Conservation (phyloP, 2,797 vertebrate genomes). For the Danio tinwini region DNA sequence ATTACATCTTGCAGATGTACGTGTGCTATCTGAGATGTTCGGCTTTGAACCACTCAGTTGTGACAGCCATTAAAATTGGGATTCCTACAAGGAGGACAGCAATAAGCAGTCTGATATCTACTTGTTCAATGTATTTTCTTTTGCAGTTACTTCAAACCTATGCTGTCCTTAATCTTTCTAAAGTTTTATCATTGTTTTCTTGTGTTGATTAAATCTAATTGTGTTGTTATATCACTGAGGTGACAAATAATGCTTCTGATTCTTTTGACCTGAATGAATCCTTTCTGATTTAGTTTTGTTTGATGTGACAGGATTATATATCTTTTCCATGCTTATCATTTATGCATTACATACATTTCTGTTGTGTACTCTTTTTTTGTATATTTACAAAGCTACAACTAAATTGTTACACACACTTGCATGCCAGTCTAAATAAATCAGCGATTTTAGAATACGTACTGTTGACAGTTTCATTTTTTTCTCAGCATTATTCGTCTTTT, state of each 20-base stretch:
- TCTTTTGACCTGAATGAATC: background rate
- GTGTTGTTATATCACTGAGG: background rate
- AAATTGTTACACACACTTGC: too few relatives aligned
- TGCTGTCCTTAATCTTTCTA: background rate
- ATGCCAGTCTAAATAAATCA: slow-evolving; percentile 23
- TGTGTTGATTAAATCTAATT: slow-evolving; percentile 1
- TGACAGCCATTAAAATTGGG: background rate
- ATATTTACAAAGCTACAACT: too few relatives aligned
- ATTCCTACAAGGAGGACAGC: background rate
- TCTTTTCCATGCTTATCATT: too few relatives aligned
- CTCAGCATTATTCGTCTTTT: background rate
- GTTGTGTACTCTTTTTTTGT: too few relatives aligned
- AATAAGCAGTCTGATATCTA: background rate
- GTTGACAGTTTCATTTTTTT: background rate
- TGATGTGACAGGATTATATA: background rate
- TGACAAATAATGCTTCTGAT: background rate
- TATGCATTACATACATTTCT: too few relatives aligned
- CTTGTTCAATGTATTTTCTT: background rate
- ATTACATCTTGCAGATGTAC: too few relatives aligned
- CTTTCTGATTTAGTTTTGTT: background rate
- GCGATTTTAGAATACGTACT: background rate
- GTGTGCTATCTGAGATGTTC: too few relatives aligned
- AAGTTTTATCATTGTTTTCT: background rate
- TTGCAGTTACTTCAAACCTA: background rate
- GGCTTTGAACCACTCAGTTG: background rate